phyloP scores from a whole-genome alignment of 2,113 vertebrate genomes.

The Saccopteryx bilineata region DNA sequence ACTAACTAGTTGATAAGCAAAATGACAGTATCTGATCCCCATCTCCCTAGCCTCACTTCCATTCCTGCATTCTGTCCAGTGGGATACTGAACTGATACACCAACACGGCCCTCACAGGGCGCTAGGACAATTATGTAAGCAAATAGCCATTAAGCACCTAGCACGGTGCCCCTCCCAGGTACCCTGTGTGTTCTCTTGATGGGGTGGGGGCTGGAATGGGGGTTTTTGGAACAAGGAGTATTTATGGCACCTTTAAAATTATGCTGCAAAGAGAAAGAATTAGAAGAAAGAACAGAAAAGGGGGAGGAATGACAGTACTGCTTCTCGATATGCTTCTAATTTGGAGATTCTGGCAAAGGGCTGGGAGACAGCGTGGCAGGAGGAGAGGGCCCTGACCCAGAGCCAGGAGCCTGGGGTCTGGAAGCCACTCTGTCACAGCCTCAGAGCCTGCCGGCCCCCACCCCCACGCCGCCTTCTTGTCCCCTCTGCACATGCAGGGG shows the following conservation, averaged over 20 bases:
- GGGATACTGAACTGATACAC: background rate
- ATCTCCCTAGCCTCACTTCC: background rate
- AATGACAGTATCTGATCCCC: background rate
- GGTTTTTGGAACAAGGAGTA: background rate
- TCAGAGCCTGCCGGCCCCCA: background rate
- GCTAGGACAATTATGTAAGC: rapidly evolving
- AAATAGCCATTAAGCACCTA: background rate
- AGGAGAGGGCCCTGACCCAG: background rate
- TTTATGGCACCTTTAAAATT: slow-evolving; percentile 70
- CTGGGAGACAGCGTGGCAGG: slow-evolving; percentile 62
- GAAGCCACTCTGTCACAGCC: background rate
- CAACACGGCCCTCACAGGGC: background rate
- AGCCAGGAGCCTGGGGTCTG: slow-evolving; percentile 65
- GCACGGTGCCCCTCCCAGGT: background rate
- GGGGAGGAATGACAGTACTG: background rate
- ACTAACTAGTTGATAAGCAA: background rate
- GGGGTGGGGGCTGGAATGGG: background rate
- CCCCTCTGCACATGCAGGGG: slow-evolving; percentile 52
- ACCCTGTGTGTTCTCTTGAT: background rate
- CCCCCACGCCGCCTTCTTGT: slow-evolving; percentile 47
- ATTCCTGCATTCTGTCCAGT: background rate
- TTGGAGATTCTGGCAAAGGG: slow-evolving; percentile 73
- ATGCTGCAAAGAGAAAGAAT: slow-evolving; percentile 41
- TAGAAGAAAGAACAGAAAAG: slow-evolving; percentile 53
- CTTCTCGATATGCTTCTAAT: slow-evolving; percentile 75